Evolutionary conservation across 2,888 invertebrate species (phyloP), one percentile per base, ranked within the genome.

Genomic region (Drosophila histrio): DNA sequence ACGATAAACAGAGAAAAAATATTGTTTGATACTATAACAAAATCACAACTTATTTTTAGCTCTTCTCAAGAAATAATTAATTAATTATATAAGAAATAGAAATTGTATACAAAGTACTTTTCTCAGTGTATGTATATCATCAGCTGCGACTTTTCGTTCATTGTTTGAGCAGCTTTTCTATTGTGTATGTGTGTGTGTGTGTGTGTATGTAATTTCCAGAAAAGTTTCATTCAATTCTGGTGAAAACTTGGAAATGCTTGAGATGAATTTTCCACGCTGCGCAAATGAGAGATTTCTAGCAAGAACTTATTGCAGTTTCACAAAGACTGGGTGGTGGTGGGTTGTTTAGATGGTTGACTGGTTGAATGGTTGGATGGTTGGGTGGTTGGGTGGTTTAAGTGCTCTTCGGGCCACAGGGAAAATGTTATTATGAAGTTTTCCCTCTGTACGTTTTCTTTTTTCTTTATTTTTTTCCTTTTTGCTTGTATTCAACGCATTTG

Each of bases 401-500:
- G 15, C 32, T 24, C 22, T n/a, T 3, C 9, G 22, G 15, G 41
- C 26, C 8, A n/a, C 39, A 17, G 38, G 47, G 72, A 26, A 77
- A 79, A 64, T 77, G 41, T 59, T 61, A 79, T 72, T 67, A 71
- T 67, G 43, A 76, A 61, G 71, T 64, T 74, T 65, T 57, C n/a
- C 17, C 36, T 24, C 49, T 26, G 36, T 30, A 28, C 24, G 9
- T n/a, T 15, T 36, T 5, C 26, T 50, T 13, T 38, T 1, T 11
- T 34, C 24, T 4, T 24, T 5, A 7, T 70, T 60, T 15, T 9
- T 11, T 3, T 22, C 11, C 17, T 24, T 13, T 24, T 30, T 5
- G 19, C 44, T 59, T 17, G 26, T 49, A 13, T 36, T 36, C 53
- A 47, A 56, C 41, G 54, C 65, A 52, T 58, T 58, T 75, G 72